These are phyloP conservation scores for Cotesia typhae DNA, from an alignment of 1,140 invertebrate genomes.

Conservation along the genomic window DNA sequence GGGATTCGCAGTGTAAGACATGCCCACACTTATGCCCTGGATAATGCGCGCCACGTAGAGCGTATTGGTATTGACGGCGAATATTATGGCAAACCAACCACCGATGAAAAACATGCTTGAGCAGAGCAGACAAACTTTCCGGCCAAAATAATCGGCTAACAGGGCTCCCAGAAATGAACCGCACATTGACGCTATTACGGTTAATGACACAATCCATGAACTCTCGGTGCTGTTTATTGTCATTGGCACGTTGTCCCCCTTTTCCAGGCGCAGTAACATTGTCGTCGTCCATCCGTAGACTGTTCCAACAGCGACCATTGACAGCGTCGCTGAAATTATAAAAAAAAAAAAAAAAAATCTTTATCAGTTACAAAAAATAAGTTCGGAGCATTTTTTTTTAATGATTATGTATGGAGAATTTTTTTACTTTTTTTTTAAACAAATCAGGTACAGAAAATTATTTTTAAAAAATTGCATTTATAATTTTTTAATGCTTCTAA, in stretches of 20 bases:
- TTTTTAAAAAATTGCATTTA: no score
- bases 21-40: slow-evolving; percentile 75
- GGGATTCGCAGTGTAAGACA: slow-evolving; percentile 75
- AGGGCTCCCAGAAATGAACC: slow-evolving; percentile 64
- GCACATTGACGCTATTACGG: slow-evolving; percentile 63
- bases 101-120: slow-evolving; percentile 72
- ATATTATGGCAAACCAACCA: slow-evolving; percentile 75
- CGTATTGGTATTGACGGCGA: slow-evolving; percentile 63
- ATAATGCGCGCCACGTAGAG: slow-evolving; percentile 70
- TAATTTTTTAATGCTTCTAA: no score
- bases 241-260: slow-evolving; percentile 46
- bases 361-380: neutral
- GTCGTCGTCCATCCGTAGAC: slow-evolving; percentile 63
- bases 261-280: slow-evolving; percentile 47
- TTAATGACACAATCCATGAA: slow-evolving; percentile 61
- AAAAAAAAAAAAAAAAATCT: neutral
- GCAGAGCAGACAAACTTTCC: slow-evolving; percentile 73
- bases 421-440: no score
- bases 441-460: no score
- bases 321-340: slow-evolving; percentile 56
- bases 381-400: neutral
- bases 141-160: slow-evolving; percentile 70
- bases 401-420: no score
- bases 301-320: slow-evolving; percentile 62
- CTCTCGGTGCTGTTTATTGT: slow-evolving; percentile 52